Percentiles rank a stretch among this genome's conserved stretches.
Evolutionary conservation across 1,140 invertebrate genomes (phyloP).

Genomic region (Nixonia krombeini): DNA sequence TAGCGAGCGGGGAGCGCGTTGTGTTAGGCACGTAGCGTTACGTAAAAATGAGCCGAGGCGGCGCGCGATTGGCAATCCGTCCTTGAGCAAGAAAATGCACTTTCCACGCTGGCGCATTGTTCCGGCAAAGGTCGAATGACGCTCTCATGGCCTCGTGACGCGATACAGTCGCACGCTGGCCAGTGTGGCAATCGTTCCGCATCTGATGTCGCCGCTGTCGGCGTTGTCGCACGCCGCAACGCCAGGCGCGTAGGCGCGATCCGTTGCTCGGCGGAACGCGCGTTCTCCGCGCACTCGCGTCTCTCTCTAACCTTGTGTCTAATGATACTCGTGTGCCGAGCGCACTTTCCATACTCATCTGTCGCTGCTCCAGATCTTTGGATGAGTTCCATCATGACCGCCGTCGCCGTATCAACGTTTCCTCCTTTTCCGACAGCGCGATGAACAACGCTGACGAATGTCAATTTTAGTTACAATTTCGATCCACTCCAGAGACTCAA

Average conservation of each 20-base stretch:
- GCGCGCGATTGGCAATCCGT: conserved; percentile 25
- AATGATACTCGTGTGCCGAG: conserved; percentile 50
- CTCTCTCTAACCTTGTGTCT: conserved; percentile 58
- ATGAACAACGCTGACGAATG: too few relatives aligned
- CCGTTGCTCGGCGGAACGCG: conserved; percentile 11
- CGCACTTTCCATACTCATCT: conserved; percentile 6
- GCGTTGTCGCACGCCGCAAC: conserved; percentile 54
- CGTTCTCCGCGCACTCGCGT: conserved; percentile 45
- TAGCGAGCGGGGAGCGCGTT: too few relatives aligned
- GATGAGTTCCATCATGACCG: conserved; percentile 14
- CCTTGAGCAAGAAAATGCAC: conserved; percentile 52
- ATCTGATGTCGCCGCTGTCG: background rate
- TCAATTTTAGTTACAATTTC: too few relatives aligned
- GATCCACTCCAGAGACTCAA: too few relatives aligned
- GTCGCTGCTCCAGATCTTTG: conserved; percentile 14
- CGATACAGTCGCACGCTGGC: too few relatives aligned
- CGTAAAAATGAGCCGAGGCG: conserved; percentile 18
- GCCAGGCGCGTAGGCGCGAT: conserved; percentile 50
- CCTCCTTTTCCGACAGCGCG: too few relatives aligned
- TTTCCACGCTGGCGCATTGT: conserved; percentile 52
- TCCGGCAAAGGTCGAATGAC: conserved; percentile 52
- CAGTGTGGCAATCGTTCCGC: too few relatives aligned
- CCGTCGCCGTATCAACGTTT: too few relatives aligned
- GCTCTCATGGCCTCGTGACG: conserved; percentile 34
- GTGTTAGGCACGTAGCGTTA: background rate